Evolutionary conservation across 2,797 vertebrate species (phyloP), one percentile per base, ranked within the genome.

Genomic region (Dendrocincla tyrannina): DNA sequence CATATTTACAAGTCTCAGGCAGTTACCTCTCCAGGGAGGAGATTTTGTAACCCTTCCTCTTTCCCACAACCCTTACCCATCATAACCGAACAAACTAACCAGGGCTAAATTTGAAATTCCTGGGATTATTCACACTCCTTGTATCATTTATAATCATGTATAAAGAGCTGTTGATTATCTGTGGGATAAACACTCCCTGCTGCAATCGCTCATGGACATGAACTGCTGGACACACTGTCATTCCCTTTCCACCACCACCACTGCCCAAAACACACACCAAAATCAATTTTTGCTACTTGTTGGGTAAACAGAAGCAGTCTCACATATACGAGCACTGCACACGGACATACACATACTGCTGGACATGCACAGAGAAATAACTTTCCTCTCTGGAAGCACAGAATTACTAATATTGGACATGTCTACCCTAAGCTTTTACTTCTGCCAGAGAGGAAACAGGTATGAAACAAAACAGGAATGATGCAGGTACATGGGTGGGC

Each of bases 291-390:
- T 95, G 64, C 85, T 97, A 97, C 97, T 97, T 98, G 93, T 96
- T 97, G 96, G 97, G 91, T 94, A 96, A 97, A 97, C 73, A 94
- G 95, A 97, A 89, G 87, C 88, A 93, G 76, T 64, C 42, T 81
- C 66, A 89, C 66, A 95, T 84, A 84, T 49, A 86, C 59, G 86
- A 50, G 83, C 69, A 69, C 58, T 9, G 4, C 85, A 62, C 73
- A 93, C 0, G 0, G 83, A 91, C 87, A 82, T 63, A 33, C 79
- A 91, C 12, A 5, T 63, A 70, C 42, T 44, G 42, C 67, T 9
- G 13, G 81, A 69, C 84, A 74, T 56, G 83, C 67, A 97, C 86
- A 93, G 44, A 53, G 63, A 78, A 95, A 97, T 82, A 98, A 98
- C 97, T 98, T 98, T 97, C 80, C 64, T 92, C 82, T 95, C 92